Conservation (phyloP, 2,797 vertebrate genomes). For the Tadarida brasiliensis region DNA sequence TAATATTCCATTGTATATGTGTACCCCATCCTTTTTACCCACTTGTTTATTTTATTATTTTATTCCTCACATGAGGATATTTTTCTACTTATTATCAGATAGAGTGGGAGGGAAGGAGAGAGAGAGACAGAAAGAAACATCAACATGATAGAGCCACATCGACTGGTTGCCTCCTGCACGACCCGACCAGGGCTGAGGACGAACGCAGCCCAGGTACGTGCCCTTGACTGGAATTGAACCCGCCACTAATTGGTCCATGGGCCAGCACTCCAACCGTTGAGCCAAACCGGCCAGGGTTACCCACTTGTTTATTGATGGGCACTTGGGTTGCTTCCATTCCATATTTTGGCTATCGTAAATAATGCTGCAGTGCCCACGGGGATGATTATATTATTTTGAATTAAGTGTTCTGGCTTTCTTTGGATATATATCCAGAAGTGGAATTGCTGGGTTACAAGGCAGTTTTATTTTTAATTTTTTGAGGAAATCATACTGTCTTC, state of each 20-base stretch:
- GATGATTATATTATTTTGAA: neutral
- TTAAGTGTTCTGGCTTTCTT: neutral
- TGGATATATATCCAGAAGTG: neutral
- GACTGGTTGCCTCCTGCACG: too few species aligned
- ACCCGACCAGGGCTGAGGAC: too few species aligned
- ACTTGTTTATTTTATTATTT: neutral
- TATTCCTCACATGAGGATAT: too few species aligned
- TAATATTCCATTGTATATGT: neutral
- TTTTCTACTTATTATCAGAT: too few species aligned
- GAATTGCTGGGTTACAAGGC: neutral
- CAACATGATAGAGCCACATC: too few species aligned
- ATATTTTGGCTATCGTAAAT: neutral
- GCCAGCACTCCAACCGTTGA: too few species aligned
- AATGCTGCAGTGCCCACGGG: neutral
- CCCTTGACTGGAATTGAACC: too few species aligned
- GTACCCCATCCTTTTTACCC: neutral
- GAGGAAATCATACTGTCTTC: neutral
- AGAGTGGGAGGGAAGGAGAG: too few species aligned
- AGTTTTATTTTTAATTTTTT: neutral
- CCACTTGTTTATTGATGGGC: neutral
- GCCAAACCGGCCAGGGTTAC: too few species aligned
- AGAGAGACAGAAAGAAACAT: too few species aligned
- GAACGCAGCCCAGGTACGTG: too few species aligned
- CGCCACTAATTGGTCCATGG: too few species aligned
- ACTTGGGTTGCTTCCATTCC: neutral